These are phyloP conservation scores for Orthosia gothica DNA, from an alignment of 2,888 invertebrate species.

Conservation along the genomic window DNA sequence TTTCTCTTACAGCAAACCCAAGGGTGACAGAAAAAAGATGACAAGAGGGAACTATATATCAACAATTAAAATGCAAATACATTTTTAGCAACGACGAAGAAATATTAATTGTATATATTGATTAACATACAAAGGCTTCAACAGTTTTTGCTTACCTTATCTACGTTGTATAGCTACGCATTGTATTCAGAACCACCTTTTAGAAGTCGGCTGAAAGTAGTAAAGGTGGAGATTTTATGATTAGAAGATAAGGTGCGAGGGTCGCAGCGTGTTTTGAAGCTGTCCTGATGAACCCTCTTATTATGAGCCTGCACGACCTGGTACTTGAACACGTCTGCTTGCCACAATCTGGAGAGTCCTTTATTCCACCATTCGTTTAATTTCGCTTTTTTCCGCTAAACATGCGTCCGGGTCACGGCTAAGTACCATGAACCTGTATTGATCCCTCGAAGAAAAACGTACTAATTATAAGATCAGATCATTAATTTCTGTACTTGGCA, in stretches of 20 bases:
- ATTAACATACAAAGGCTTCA: not conserved
- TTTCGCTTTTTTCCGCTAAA: conserved; percentile 72
- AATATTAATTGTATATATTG: not conserved
- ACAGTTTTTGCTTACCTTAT: not conserved
- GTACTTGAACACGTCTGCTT: conserved; percentile 89
- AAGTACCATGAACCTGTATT: conserved; percentile 37
- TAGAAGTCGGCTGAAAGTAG: conserved; percentile 63
- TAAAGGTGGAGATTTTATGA: conserved; percentile 74
- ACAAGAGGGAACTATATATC: too few species aligned
- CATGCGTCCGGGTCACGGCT: conserved; percentile 55
- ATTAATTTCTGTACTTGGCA: conserved; percentile 59
- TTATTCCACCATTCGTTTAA: conserved; percentile 80
- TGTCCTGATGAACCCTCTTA: conserved; percentile 82
- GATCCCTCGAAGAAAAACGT: conserved; percentile 36
- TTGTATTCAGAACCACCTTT: conserved; percentile 33
- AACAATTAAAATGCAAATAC: not conserved
- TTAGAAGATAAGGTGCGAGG: conserved; percentile 82
- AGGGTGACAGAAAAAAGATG: too few species aligned
- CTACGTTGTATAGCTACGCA: conserved; percentile 3
- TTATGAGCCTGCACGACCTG: conserved; percentile 88
- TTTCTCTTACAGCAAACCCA: too few species aligned
- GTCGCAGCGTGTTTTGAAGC: conserved; percentile 73
- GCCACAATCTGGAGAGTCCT: conserved; percentile 85
- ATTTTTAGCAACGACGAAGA: not conserved
- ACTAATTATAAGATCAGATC: conserved; percentile 48